These are phyloP conservation scores for Siphonodentalium dalli DNA, from an alignment of 2,888 invertebrate species.

Conservation along the genomic window DNA sequence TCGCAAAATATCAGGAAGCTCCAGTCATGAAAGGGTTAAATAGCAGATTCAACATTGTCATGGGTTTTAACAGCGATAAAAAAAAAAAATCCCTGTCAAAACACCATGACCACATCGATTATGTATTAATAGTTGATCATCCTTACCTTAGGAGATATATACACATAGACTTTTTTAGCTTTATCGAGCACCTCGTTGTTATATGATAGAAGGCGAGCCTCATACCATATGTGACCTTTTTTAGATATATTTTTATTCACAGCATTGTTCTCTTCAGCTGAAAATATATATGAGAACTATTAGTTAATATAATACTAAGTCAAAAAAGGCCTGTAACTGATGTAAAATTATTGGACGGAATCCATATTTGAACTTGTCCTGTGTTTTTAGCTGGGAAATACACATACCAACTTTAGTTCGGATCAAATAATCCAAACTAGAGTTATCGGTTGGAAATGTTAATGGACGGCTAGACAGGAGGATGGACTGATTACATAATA, in stretches of 20 bases:
- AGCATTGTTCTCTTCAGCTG: constrained; percentile 80
- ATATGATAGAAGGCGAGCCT: constrained; percentile 77
- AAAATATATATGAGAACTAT: constrained; percentile 1
- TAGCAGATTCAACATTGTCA: too few species aligned
- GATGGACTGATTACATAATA: background rate
- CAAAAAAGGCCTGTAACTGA: background rate
- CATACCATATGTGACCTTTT: constrained; percentile 82
- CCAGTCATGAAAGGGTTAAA: too few species aligned
- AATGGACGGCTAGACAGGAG: background rate
- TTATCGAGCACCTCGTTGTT: constrained; percentile 74
- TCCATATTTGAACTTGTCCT: too few species aligned
- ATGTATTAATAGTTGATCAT: background rate
- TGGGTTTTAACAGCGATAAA: too few species aligned
- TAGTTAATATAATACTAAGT: background rate
- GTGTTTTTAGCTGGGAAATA: too few species aligned
- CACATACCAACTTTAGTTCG: too few species aligned
- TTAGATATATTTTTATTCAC: constrained; percentile 87
- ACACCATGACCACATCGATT: too few species aligned
- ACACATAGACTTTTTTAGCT: constrained; percentile 87
- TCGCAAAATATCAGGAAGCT: too few species aligned
- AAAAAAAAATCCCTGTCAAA: too few species aligned
- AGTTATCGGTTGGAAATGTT: too few species aligned
- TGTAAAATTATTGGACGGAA: too few species aligned
- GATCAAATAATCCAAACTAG: too few species aligned
- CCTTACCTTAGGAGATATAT: constrained; percentile 80